These are phyloP conservation scores for Epiblema foenella DNA, from an alignment of 2,888 invertebrate genomes.

Conservation along the genomic window DNA sequence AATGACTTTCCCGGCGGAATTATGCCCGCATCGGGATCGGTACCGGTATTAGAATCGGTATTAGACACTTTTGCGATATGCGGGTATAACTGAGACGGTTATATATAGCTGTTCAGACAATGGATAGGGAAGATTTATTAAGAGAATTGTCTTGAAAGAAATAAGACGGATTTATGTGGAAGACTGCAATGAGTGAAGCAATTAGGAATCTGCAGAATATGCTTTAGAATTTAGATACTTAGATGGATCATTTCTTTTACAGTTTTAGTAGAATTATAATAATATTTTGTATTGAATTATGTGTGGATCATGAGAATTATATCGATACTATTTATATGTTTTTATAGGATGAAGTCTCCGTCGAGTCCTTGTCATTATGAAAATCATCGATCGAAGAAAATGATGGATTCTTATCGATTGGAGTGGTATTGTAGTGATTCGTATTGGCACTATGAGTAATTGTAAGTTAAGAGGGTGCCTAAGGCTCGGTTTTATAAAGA, in stretches of 20 bases:
- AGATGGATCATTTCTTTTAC: not conserved
- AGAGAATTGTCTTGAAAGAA: constrained; percentile 1
- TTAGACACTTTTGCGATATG: constrained; percentile 63
- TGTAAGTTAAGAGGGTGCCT: too few relatives aligned
- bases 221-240: not conserved
- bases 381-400: not conserved
- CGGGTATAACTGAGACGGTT: constrained; percentile 52
- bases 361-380: not conserved
- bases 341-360: not conserved
- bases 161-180: not conserved
- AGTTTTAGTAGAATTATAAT: too few relatives aligned
- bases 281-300: too few relatives aligned
- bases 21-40: constrained; percentile 79
- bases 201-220: not conserved
- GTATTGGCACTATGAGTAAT: not conserved
- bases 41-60: constrained; percentile 59
- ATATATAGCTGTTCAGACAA: constrained; percentile 4
- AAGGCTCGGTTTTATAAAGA: too few relatives aligned
- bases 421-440: not conserved
- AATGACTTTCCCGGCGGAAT: constrained; percentile 84
- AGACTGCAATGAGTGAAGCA: not conserved
- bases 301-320: not conserved
- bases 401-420: not conserved
- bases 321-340: not conserved
- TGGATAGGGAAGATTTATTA: not conserved